These are phyloP conservation scores for Macrostomum cliftonense DNA, from an alignment of 2,888 invertebrate species.

Conservation along the genomic window DNA sequence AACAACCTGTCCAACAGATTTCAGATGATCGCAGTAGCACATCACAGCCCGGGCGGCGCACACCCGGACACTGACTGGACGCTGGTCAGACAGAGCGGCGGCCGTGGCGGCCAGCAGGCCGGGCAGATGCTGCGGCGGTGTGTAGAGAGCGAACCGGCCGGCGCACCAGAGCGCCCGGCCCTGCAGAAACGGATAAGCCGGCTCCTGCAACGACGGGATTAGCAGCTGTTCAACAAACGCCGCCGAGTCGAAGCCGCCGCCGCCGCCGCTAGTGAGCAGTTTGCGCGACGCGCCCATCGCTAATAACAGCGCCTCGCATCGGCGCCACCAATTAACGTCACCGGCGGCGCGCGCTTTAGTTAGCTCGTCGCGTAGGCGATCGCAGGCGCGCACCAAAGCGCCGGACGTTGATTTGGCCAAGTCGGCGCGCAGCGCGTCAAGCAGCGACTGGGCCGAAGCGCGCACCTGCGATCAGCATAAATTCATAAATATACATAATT, in stretches of 20 bases:
- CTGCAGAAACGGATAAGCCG: slow-evolving; percentile 41
- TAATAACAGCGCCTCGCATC: too few species aligned
- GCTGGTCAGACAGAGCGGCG: slow-evolving; percentile 42
- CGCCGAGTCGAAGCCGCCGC: neutral
- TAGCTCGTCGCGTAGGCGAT: too few species aligned
- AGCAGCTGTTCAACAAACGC: too few species aligned
- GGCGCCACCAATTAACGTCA: too few species aligned
- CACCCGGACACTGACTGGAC: slow-evolving; percentile 40
- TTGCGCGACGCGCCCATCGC: too few species aligned
- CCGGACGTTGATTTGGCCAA: too few species aligned
- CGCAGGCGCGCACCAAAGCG: too few species aligned
- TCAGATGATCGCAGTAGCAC: slow-evolving; percentile 44
- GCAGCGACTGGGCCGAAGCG: neutral
- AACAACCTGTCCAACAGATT: slow-evolving; percentile 17
- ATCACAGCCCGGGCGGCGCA: slow-evolving; percentile 42
- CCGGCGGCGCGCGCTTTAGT: too few species aligned
- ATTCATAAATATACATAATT: slow-evolving; percentile 45
- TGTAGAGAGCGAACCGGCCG: slow-evolving; percentile 41
- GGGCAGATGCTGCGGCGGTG: slow-evolving; percentile 40
- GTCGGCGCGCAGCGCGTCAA: neutral
- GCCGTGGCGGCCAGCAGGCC: slow-evolving; percentile 43
- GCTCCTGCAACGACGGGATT: too few species aligned
- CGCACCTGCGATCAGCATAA: slow-evolving; percentile 40
- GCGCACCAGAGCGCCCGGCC: slow-evolving; percentile 45
- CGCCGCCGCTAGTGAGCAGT: neutral